Base-by-base conservation (phyloP, 2,888 invertebrate species). In the Dryocosmus kuriphilus region DNA sequence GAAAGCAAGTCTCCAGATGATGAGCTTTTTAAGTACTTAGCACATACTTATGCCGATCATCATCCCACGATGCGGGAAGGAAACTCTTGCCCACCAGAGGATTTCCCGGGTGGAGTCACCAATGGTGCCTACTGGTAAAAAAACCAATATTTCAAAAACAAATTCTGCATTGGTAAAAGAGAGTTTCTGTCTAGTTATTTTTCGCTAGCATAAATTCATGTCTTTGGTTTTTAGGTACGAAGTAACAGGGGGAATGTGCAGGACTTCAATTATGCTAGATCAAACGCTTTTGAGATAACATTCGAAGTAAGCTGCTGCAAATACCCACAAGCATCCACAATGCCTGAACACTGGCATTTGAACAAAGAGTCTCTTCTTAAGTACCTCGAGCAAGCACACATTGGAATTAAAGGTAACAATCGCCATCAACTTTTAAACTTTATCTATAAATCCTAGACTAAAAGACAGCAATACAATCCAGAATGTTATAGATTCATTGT, bases 261-360 rank as follows among this genome's bases (percentile, higher is more conserved):
- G 92, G 99, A 99, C 92, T 99, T 97, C 93, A 99, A 99, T 93
- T 99, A 99, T 92, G 94, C 97, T 5, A 95, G 96, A 89, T 97
- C 97, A 2, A 99, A 99, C 92, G 97, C 98, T 90, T 97, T 98
- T 91, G 99, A 99, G 91, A 95, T 99, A 78, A 99, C 99, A 0
- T 95, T 99, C 87, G 99, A 99, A 91, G 92, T 99, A 87, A 97
- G 98, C 62, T 99, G 99, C 92, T 97, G 97, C 92, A 99, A 99
- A 92, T 99, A 94, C 91, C 99, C 99, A 0, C 81, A 88, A 0
- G 95, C 96, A 0, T 91, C 92, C 0, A 93, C 94, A n/a, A 92
- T 99, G 86, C 93, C 95, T 0, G 89, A 92, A 3, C 96, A 96
- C 92, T 99, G 99, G 99, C 90, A 92, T 3, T 93, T 95, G 82